Percentiles rank a stretch among this genome's conserved stretches.
These are phyloP conservation scores for Scomber japonicus DNA, from an alignment of 2,113 vertebrate genomes.

Conservation along the genomic window DNA sequence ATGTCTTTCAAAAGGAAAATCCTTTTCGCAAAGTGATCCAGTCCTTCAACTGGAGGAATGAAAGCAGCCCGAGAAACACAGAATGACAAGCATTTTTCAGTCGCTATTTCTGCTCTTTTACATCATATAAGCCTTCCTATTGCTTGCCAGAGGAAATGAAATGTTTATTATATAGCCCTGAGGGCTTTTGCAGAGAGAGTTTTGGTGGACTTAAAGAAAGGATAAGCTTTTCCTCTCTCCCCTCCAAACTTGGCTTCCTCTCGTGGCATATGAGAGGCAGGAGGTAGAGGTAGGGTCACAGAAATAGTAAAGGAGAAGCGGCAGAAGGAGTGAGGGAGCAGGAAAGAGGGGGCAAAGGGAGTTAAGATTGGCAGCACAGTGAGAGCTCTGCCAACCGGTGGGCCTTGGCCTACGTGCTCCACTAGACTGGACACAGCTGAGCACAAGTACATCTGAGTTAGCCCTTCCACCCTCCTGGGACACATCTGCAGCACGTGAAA, in stretches of 20 bases:
- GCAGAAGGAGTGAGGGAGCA: slow-evolving; percentile 16
- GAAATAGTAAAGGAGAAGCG: slow-evolving; percentile 36
- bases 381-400: slow-evolving; percentile 21
- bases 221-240: slow-evolving; percentile 65
- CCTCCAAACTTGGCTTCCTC: slow-evolving; percentile 65
- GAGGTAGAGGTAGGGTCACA: slow-evolving; percentile 65
- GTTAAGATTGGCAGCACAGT: slow-evolving; percentile 30
- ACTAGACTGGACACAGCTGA: slow-evolving; percentile 10
- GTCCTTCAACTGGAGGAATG: slow-evolving; percentile 38
- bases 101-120: slow-evolving; percentile 71
- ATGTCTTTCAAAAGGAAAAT: slow-evolving; percentile 36
- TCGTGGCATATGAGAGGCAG: slow-evolving; percentile 56
- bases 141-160: slow-evolving; percentile 85
- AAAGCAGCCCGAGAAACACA: slow-evolving; percentile 43
- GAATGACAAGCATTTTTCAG: slow-evolving; percentile 71
- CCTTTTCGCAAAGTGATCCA: slow-evolving; percentile 22
- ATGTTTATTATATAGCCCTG: slow-evolving; percentile 83
- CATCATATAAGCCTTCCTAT: slow-evolving; percentile 79
- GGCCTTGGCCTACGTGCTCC: neutral
- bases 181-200: slow-evolving; percentile 63
- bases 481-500: slow-evolving; percentile 3
- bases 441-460: slow-evolving; percentile 24
- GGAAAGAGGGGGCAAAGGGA: slow-evolving; percentile 18
- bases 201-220: slow-evolving; percentile 72
- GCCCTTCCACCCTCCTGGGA: neutral